Conservation (phyloP, 2,113 vertebrate genomes). For the Saguinus midas region DNA sequence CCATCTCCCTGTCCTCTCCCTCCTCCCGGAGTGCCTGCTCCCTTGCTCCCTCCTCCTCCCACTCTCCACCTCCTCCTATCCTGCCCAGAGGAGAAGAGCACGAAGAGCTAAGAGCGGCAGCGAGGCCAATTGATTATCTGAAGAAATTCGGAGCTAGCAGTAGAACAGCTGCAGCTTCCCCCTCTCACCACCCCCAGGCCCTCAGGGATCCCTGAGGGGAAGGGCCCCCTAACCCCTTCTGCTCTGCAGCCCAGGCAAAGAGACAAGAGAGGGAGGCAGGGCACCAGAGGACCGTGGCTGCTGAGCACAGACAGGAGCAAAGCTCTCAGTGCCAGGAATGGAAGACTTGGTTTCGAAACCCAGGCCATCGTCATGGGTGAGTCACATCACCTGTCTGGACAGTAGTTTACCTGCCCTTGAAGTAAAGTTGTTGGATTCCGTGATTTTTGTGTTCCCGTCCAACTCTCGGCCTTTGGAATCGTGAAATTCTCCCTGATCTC, state of each 20-base stretch:
- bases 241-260: not conserved
- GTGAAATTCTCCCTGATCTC: not conserved
- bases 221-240: constrained; percentile 26
- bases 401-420: not conserved
- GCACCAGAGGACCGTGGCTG: not conserved
- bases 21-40: not conserved
- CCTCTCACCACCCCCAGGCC: not conserved
- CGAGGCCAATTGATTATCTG: constrained; percentile 85
- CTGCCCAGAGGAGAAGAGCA: not conserved
- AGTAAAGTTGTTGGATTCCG: not conserved
- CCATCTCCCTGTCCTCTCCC: not conserved
- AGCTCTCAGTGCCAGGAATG: not conserved
- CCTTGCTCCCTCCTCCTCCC: not conserved
- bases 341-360: not conserved
- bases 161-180: constrained; percentile 80
- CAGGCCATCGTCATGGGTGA: not conserved
- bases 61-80: not conserved
- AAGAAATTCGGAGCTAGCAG: constrained; percentile 81
- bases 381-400: not conserved
- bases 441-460: not conserved
- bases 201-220: constrained; percentile 42
- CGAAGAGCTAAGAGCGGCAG: constrained; percentile 41
- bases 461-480: not conserved
- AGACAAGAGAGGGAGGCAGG: not conserved
- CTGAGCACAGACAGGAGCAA: not conserved